Evolutionary conservation across 2,888 invertebrate genomes (phyloP).

Genomic region (Andrena bucephala): DNA sequence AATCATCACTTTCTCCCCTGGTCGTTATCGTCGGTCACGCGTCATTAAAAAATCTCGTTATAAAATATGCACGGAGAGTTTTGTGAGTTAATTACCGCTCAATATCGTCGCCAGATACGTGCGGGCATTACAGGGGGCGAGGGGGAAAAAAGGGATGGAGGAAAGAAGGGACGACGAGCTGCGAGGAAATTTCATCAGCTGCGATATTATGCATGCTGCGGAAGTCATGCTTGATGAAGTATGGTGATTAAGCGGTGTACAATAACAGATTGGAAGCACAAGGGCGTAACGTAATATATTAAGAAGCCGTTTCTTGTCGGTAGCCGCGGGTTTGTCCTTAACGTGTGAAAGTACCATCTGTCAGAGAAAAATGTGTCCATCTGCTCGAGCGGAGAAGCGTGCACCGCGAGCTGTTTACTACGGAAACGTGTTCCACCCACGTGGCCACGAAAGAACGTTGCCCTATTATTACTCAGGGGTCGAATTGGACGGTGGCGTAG

Average conservation of each 20-base stretch:
- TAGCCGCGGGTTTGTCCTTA: constrained; percentile 66
- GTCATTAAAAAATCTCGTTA: constrained; percentile 63
- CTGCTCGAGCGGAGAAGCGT: constrained; percentile 40
- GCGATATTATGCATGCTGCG: constrained; percentile 59
- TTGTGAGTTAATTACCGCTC: constrained; percentile 56
- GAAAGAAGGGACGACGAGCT: constrained; percentile 15
- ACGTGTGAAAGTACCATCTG: constrained; percentile 70
- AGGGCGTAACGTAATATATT: constrained; percentile 70
- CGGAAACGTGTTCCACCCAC: constrained; percentile 23
- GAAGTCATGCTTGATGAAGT: constrained; percentile 70
- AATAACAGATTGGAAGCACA: constrained; percentile 70
- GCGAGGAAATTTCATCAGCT: constrained; percentile 62
- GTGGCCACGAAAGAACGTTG: constrained; percentile 1
- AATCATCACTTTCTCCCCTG: background rate
- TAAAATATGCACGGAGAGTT: constrained; percentile 32
- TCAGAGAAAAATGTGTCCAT: constrained; percentile 67
- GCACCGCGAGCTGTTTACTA: constrained; percentile 11
- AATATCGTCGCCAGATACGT: constrained; percentile 56
- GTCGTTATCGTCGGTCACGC: constrained; percentile 31
- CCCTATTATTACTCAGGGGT: constrained; percentile 32
- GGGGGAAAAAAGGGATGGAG: background rate
- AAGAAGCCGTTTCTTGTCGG: constrained; percentile 61
- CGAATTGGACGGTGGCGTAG: constrained; percentile 40
- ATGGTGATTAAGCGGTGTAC: constrained; percentile 68
- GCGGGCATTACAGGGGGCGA: constrained; percentile 23